Evolutionary conservation across 53 echinoderm and acorn worm genomes (phyloP).

Genomic region (Crossaster papposus): DNA sequence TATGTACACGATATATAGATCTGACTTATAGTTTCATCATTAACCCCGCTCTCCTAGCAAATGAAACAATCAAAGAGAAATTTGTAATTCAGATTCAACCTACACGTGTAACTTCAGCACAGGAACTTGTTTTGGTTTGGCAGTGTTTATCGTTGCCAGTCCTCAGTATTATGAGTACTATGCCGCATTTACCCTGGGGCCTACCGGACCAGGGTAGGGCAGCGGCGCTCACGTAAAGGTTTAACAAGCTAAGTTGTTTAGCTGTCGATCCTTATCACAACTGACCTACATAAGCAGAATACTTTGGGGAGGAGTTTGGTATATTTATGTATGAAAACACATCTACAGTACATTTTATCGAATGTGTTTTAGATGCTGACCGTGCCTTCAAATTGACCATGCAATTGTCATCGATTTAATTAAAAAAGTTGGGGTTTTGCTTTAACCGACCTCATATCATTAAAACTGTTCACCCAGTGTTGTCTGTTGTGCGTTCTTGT

Average conservation of each 20-base stretch:
- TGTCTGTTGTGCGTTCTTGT: not conserved
- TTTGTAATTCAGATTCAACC: too few relatives aligned
- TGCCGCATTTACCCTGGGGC: not conserved
- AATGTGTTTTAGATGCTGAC: not conserved
- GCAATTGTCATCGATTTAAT: too few relatives aligned
- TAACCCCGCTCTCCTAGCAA: too few relatives aligned
- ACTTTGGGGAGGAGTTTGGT: not conserved
- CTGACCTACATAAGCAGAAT: slow-evolving; percentile 3
- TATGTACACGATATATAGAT: too few relatives aligned
- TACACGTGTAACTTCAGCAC: too few relatives aligned
- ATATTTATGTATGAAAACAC: not conserved
- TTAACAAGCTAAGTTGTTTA: not conserved
- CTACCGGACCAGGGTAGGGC: not conserved
- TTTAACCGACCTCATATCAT: too few relatives aligned
- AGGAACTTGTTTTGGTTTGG: not conserved
- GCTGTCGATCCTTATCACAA: not conserved
- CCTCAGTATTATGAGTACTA: too few relatives aligned
- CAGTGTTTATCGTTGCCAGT: not conserved
- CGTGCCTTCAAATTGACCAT: too few relatives aligned
- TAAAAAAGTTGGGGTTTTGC: too few relatives aligned
- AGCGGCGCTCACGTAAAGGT: not conserved
- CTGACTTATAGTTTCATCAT: too few relatives aligned
- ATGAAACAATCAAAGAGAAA: too few relatives aligned
- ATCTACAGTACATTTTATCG: not conserved
- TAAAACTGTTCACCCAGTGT: too few relatives aligned